Evolutionary conservation across 2,797 vertebrate species (phyloP).

Genomic region (Molossus alvarezi): DNA sequence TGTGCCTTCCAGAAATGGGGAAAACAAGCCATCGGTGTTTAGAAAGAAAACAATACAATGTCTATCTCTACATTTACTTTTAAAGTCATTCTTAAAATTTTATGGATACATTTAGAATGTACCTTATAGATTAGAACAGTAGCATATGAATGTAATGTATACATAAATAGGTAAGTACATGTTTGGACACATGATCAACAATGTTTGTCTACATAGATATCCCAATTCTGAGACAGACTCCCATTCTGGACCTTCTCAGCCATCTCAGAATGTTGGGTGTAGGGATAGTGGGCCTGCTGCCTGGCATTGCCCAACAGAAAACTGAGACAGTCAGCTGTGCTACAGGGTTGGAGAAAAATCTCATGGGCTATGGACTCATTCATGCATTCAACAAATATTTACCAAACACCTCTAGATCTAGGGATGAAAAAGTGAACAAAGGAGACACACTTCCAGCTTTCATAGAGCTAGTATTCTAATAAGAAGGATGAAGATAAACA

Average conservation of each 20-base stretch:
- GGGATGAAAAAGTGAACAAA: neutral
- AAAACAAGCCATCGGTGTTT: neutral
- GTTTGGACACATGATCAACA: neutral
- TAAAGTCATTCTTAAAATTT: neutral
- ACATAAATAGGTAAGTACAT: neutral
- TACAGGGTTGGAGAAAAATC: neutral
- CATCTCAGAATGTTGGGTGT: neutral
- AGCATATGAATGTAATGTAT: neutral
- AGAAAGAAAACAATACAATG: conserved; percentile 15
- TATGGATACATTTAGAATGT: conserved; percentile 1
- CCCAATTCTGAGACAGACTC: neutral
- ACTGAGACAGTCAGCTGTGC: neutral
- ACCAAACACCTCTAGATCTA: neutral
- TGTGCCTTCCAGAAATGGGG: neutral
- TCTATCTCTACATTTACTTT: neutral
- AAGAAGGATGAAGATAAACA: conserved; percentile 33
- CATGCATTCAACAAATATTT: neutral
- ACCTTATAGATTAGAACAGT: neutral
- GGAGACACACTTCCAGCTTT: neutral
- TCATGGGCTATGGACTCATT: neutral
- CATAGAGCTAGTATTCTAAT: neutral
- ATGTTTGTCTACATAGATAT: neutral
- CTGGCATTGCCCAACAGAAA: neutral
- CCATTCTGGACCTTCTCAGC: neutral
- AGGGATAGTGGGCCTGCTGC: neutral